These are phyloP conservation scores for Bursaphelenchus okinawaensis DNA, from an alignment of 2,888 invertebrate species.

Conservation along the genomic window DNA sequence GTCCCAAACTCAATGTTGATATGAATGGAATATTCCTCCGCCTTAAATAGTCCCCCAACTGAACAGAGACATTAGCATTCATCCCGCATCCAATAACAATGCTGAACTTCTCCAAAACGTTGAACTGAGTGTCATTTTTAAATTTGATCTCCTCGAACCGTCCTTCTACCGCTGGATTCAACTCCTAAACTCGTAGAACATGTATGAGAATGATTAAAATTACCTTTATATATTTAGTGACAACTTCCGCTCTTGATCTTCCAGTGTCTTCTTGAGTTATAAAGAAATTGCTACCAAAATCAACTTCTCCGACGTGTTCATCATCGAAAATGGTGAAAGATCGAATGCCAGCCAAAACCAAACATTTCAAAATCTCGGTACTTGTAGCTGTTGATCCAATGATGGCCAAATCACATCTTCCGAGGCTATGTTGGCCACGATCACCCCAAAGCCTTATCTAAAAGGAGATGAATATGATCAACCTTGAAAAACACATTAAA, in stretches of 20 bases:
- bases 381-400: conserved; percentile 61
- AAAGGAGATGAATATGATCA: too few relatives aligned
- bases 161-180: conserved; percentile 49
- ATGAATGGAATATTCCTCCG: conserved; percentile 43
- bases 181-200: conserved; percentile 34
- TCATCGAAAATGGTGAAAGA: conserved; percentile 60
- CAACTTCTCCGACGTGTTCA: conserved; percentile 68
- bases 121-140: conserved; percentile 14
- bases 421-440: conserved; percentile 84
- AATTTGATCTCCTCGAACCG: conserved; percentile 21
- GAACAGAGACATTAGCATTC: conserved; percentile 65
- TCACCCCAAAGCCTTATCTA: conserved; percentile 91
- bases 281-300: conserved; percentile 92
- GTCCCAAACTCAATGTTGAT: conserved; percentile 71
- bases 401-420: conserved; percentile 82
- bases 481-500: too few relatives aligned
- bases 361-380: conserved; percentile 87
- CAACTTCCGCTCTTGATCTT: conserved; percentile 54
- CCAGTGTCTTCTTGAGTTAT: conserved; percentile 76
- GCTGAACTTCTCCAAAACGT: conserved; percentile 64
- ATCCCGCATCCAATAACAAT: conserved; percentile 78
- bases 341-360: conserved; percentile 77
- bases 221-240: conserved; percentile 58
- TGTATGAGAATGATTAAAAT: conserved; percentile 16
- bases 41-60: conserved; percentile 37